These are phyloP conservation scores for Meandrina meandrites DNA, from an alignment of 92 coral and sea anemone species.

Conservation along the genomic window DNA sequence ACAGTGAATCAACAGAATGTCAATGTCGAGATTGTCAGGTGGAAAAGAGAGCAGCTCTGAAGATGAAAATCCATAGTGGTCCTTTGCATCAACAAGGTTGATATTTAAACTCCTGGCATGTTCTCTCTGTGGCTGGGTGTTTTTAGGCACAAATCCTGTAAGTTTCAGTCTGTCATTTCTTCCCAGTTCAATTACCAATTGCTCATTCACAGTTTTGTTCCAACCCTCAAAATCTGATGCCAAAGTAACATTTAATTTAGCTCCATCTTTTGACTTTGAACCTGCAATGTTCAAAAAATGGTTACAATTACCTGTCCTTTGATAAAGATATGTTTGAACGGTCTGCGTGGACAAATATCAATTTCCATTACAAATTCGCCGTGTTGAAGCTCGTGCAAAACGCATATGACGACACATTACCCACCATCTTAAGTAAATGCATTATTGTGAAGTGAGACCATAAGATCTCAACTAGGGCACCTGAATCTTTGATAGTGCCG, in stretches of 20 bases:
- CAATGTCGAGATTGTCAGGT: slow-evolving; percentile 26
- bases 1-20: slow-evolving; percentile 16
- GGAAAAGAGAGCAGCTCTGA: slow-evolving; percentile 25
- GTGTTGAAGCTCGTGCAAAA: too few species aligned
- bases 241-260: slow-evolving; percentile 11
- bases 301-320: too few species aligned
- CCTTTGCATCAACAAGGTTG: slow-evolving; percentile 20
- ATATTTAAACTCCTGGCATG: slow-evolving; percentile 16
- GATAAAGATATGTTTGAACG: too few species aligned
- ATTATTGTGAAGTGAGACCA: too few species aligned
- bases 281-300: not conserved
- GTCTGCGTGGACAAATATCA: too few species aligned
- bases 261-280: not conserved
- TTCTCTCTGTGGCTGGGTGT: slow-evolving; percentile 4
- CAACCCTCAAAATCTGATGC: slow-evolving; percentile 21
- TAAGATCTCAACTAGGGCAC: too few species aligned
- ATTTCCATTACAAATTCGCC: too few species aligned
- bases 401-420: too few species aligned
- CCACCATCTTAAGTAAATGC: too few species aligned
- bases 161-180: slow-evolving; percentile 15
- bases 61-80: not conserved
- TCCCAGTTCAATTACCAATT: slow-evolving; percentile 25
- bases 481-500: too few species aligned
- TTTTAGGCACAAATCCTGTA: slow-evolving; percentile 27
- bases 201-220: slow-evolving; percentile 17